Percentiles rank a stretch among this genome's conserved stretches.
Conservation (phyloP, 1,140 invertebrate genomes). For the Hycleus cichorii region DNA sequence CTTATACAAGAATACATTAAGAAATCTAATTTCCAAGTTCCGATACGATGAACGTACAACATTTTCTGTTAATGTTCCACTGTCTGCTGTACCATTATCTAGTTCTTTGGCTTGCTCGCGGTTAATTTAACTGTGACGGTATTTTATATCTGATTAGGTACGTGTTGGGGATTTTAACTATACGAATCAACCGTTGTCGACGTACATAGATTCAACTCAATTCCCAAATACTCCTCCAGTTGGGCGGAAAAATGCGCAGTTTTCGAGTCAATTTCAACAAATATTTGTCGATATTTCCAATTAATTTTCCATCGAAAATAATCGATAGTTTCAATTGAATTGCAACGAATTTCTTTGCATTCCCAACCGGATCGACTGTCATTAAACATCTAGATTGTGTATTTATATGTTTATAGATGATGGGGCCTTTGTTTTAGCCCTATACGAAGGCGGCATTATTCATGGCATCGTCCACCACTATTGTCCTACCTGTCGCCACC, state of each 20-base stretch:
- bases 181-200: too few species aligned
- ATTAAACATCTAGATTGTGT: not conserved
- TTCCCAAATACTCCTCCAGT: too few species aligned
- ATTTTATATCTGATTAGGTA: slow-evolving; percentile 12
- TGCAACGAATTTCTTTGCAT: too few species aligned
- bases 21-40: slow-evolving; percentile 19
- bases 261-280: too few species aligned
- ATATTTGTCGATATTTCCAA: too few species aligned
- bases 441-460: slow-evolving; percentile 19
- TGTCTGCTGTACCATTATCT: not conserved
- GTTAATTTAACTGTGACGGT: slow-evolving; percentile 11
- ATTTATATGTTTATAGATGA: not conserved
- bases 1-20: slow-evolving; percentile 12
- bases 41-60: not conserved
- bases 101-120: slow-evolving; percentile 8
- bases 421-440: not conserved
- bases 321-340: too few species aligned
- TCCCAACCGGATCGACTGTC: too few species aligned
- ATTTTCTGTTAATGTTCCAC: slow-evolving; percentile 8
- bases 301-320: too few species aligned
- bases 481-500: slow-evolving; percentile 34
- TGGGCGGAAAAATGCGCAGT: too few species aligned
- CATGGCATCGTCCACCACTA: slow-evolving; percentile 29
- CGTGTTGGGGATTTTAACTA: not conserved
- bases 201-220: too few species aligned